phyloP scores from a whole-genome alignment of 2,888 invertebrate genomes.

The Julus scanicus region DNA sequence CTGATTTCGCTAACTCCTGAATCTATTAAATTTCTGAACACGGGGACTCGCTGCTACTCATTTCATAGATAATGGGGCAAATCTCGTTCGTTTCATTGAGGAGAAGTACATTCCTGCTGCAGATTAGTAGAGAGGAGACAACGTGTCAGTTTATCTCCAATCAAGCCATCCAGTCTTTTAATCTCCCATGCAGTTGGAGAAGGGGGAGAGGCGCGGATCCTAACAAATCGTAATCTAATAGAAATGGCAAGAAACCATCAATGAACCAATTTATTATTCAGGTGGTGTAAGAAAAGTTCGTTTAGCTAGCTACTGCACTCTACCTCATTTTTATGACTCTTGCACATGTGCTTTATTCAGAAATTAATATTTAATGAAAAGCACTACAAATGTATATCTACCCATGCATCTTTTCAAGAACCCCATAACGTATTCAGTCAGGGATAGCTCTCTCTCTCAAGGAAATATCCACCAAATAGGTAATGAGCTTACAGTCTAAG shows the following conservation, averaged over 20 bases:
- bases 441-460: constrained; percentile 1
- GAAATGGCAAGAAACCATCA: constrained; percentile 50
- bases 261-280: constrained; percentile 47
- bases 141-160: constrained; percentile 45
- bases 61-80: constrained; percentile 14
- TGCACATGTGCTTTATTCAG: constrained; percentile 44
- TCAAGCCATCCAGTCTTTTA: constrained; percentile 25
- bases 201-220: neutral
- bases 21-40: constrained; percentile 44
- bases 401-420: neutral
- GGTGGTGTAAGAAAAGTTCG: constrained; percentile 21
- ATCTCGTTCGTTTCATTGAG: neutral
- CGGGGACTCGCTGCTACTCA: constrained; percentile 29
- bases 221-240: constrained; percentile 53
- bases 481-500: neutral
- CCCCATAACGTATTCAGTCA: neutral
- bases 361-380: constrained; percentile 51
- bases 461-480: neutral
- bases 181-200: constrained; percentile 27
- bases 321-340: constrained; percentile 50
- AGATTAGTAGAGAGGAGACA: constrained; percentile 29
- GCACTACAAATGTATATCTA: constrained; percentile 5
- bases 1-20: constrained; percentile 31
- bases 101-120: neutral
- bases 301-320: neutral